Evolutionary conservation across 2,888 invertebrate species (phyloP).

Genomic region (Brenthis ino): DNA sequence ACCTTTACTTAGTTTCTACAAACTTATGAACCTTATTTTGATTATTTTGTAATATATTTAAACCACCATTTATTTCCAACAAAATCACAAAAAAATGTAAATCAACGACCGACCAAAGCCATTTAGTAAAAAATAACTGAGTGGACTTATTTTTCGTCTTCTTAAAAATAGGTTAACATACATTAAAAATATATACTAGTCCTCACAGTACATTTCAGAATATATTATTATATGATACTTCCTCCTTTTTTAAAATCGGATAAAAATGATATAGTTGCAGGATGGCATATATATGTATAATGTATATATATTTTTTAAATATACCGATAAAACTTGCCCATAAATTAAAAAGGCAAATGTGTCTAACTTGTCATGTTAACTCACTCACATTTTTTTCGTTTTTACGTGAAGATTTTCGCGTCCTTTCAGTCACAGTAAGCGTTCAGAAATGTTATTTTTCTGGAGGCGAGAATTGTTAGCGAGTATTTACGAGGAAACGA

Average conservation of each 20-base stretch:
- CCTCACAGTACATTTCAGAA: background rate
- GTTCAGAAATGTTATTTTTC: conserved; percentile 78
- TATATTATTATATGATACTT: too few species aligned
- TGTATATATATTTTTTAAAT: conserved; percentile 25
- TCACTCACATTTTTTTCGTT: conserved; percentile 65
- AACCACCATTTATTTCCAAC: background rate
- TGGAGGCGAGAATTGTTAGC: conserved; percentile 75
- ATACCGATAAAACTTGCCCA: conserved; percentile 60
- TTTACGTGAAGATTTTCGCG: conserved; percentile 69
- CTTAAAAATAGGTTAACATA: too few species aligned
- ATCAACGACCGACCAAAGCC: too few species aligned
- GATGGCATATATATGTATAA: background rate
- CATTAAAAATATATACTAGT: too few species aligned
- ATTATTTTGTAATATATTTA: background rate
- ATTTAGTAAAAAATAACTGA: too few species aligned
- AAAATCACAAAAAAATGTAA: background rate
- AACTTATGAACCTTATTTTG: background rate
- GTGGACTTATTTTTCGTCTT: too few species aligned
- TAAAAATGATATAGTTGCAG: background rate
- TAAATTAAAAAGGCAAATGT: conserved; percentile 52
- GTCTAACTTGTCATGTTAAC: conserved; percentile 63
- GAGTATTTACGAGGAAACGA: conserved; percentile 79
- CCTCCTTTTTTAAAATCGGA: background rate
- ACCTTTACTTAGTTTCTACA: background rate
- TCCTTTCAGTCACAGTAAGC: conserved; percentile 66